Evolutionary conservation across 2,797 vertebrate genomes (phyloP), one percentile per base, ranked within the genome.

Genomic region (Hybognathus amarus): DNA sequence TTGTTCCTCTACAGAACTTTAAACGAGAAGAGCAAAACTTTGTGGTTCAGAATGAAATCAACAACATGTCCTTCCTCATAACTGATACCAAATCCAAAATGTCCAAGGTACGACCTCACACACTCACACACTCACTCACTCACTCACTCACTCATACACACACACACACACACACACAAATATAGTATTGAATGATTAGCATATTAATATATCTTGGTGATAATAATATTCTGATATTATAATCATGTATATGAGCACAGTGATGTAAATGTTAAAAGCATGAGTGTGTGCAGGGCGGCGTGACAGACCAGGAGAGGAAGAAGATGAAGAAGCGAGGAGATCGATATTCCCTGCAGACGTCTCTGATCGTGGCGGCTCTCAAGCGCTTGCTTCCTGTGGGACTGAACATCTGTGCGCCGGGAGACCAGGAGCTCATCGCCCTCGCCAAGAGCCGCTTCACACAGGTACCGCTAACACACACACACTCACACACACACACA

Each of bases 11-110:
- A 50, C 90, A 99, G 97, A 99, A 99, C 93, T 99, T 99, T 93
- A 99, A 98, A 91, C 95, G 97, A 75, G 97, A 99, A 90, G 97
- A 99, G 75, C 97, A 98, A 92, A 99, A 99, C 88, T 98, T 99
- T 68, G 97, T 99, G 77, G 97, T 99, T 67, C 97, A 98, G 92
- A 99, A 99, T 90, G 97, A 99, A 93, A 99, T 99, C 93, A 98
- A 99, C 94, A 99, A 99, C 84, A 98, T 99, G 97, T 98, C 97
- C 27, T 99, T 99, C 88, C 96, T 99, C 71, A 98, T 98, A 88
- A 96, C 96, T 20, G 97, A 99, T 85, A 97, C 96, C 78, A 98
- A 98, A 91, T 97, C 97, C 69, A 99, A 98, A 92, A 98, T 98
- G 97, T 96, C 97, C 4, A 99, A 98, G 97, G 97, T 97, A 95